A percentile compares a stretch with the other conserved stretches of the same genome.
Evolutionary conservation across 2,888 invertebrate genomes (phyloP).

Genomic region (Adelphocoris suturalis): DNA sequence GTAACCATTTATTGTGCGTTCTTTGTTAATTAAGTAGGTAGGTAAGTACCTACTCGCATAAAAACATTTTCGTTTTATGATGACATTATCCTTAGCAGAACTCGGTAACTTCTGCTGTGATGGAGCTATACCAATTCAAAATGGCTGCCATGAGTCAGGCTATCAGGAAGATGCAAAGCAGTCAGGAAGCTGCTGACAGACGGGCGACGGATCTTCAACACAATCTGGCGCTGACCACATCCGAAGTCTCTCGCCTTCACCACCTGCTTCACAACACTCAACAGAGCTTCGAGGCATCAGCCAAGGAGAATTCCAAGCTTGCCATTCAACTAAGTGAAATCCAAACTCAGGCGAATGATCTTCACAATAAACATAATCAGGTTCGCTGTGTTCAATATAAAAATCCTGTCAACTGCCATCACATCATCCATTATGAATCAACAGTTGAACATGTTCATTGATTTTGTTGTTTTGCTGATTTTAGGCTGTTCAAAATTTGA

Average conservation of each 20-base stretch:
- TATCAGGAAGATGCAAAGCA: constrained; percentile 80
- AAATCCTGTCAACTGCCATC: constrained; percentile 75
- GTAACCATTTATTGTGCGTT: too few species aligned
- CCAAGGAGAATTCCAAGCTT: constrained; percentile 79
- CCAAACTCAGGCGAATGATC: constrained; percentile 79
- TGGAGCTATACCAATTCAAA: constrained; percentile 87
- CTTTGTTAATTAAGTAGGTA: too few species aligned
- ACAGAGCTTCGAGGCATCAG: constrained; percentile 80
- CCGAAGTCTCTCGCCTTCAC: constrained; percentile 80
- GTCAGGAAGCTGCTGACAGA: constrained; percentile 81
- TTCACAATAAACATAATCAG: constrained; percentile 79
- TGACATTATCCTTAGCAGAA: constrained; percentile 39
- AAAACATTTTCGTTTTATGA: too few species aligned
- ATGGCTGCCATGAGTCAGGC: constrained; percentile 81
- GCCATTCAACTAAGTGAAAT: constrained; percentile 80
- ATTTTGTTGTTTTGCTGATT: constrained; percentile 74
- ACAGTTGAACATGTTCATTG: too few species aligned
- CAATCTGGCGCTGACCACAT: constrained; percentile 79
- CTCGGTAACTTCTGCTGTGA: constrained; percentile 82
- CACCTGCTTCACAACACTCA: constrained; percentile 80
- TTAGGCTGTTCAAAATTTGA: constrained; percentile 78
- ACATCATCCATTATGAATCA: too few species aligned
- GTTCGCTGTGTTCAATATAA: constrained; percentile 76
- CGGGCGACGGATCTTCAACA: constrained; percentile 80
- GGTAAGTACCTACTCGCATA: too few species aligned